phyloP scores from a whole-genome alignment of 1,140 invertebrate genomes.

The Lepidotrigona ventralis region DNA sequence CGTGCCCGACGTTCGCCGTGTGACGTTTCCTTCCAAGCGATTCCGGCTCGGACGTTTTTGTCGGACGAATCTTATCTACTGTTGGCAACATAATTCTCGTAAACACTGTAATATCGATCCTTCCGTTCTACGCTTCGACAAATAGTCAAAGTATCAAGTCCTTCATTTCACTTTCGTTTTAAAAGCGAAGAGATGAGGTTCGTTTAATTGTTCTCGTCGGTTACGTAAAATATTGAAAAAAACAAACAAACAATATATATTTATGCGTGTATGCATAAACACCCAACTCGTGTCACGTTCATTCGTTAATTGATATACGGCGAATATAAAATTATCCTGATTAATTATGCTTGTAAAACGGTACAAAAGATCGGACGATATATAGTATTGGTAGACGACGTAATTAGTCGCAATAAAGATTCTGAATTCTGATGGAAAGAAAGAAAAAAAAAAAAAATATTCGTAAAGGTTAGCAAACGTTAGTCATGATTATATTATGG shows the following conservation, averaged over 20 bases:
- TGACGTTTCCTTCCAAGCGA: neutral
- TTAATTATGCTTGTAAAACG: no score
- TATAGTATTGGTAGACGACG: no score
- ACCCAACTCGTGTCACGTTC: neutral
- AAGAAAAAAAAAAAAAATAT: neutral
- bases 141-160: neutral
- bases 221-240: neutral
- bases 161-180: neutral
- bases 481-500: neutral
- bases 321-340: neutral
- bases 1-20: no score
- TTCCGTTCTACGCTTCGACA: neutral
- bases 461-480: neutral
- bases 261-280: no score
- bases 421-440: neutral
- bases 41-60: neutral
- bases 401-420: neutral
- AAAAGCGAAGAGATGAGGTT: neutral
- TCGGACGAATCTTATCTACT: neutral
- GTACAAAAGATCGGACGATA: no score
- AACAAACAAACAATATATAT: no score
- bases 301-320: neutral
- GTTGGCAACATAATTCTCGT: neutral
- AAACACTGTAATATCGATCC: neutral
- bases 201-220: neutral